These are phyloP conservation scores for Rhinella marina DNA, from an alignment of 2,797 vertebrate genomes.

Conservation along the genomic window DNA sequence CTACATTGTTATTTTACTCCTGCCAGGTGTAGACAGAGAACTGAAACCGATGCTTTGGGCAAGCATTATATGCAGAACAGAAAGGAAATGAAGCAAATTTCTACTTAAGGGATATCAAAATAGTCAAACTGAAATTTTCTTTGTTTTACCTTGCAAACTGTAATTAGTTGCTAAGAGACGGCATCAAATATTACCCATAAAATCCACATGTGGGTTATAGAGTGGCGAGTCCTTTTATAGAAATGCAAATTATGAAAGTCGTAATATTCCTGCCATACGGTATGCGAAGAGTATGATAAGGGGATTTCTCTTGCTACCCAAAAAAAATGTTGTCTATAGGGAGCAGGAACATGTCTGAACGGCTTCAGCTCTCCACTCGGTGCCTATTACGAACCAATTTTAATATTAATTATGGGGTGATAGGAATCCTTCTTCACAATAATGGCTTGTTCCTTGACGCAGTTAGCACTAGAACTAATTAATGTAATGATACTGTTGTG, in stretches of 20 bases:
- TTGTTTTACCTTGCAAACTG: constrained; percentile 65
- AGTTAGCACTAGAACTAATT: constrained; percentile 62
- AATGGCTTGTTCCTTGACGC: constrained; percentile 63
- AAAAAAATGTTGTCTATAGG: constrained; percentile 55
- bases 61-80: not conserved
- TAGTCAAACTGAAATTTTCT: constrained; percentile 38
- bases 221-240: constrained; percentile 56
- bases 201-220: constrained; percentile 8
- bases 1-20: not conserved
- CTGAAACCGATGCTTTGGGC: not conserved
- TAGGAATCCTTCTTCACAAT: constrained; percentile 65
- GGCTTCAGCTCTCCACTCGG: constrained; percentile 50
- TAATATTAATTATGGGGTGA: constrained; percentile 68
- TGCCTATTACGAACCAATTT: constrained; percentile 64
- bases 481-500: constrained; percentile 60
- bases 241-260: constrained; percentile 55
- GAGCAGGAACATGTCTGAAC: constrained; percentile 20
- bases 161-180: constrained; percentile 65
- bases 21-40: not conserved
- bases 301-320: constrained; percentile 63
- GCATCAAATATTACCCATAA: constrained; percentile 56
- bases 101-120: constrained; percentile 23
- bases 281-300: constrained; percentile 20
- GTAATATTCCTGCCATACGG: not conserved
- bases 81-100: constrained; percentile 48